A percentile compares a stretch with the other conserved stretches of the same genome.
phyloP scores from a whole-genome alignment of 2,113 vertebrate genomes.

The Eptesicus fuscus region DNA sequence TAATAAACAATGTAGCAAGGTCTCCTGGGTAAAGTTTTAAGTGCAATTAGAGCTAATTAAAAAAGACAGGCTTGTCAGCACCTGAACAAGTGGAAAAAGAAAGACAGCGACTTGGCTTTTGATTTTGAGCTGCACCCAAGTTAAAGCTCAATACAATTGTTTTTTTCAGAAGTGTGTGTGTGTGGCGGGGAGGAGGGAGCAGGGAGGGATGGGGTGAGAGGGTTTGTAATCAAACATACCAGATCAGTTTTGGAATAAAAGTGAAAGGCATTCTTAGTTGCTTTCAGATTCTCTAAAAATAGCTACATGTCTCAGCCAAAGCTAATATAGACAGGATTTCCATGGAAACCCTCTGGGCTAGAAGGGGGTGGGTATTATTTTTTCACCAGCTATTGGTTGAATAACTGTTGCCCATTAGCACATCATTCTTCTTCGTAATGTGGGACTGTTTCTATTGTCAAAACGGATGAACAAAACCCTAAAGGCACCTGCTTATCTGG shows the following conservation, averaged over 20 bases:
- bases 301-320: conserved; percentile 61
- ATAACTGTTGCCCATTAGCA: conserved; percentile 1
- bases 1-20: not conserved
- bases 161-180: conserved; percentile 10
- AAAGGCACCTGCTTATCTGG: not conserved
- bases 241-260: conserved; percentile 61
- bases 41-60: conserved; percentile 67
- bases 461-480: not conserved
- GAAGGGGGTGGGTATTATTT: conserved; percentile 28
- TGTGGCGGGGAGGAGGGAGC: too few relatives aligned
- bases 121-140: conserved; percentile 44
- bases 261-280: conserved; percentile 51
- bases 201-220: not conserved
- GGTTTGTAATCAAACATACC: conserved; percentile 43
- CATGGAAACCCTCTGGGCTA: conserved; percentile 69
- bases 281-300: conserved; percentile 74
- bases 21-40: conserved; percentile 51
- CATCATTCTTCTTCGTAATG: not conserved
- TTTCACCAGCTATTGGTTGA: conserved; percentile 55
- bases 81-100: conserved; percentile 45
- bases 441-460: conserved; percentile 24
- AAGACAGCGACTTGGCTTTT: conserved; percentile 36
- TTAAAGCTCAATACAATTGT: conserved; percentile 25
- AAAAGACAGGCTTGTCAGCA: conserved; percentile 62
- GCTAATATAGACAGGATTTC: conserved; percentile 71